Base-by-base conservation (phyloP, 1,140 invertebrate genomes). In the Leptinotarsa undecemlineata region DNA sequence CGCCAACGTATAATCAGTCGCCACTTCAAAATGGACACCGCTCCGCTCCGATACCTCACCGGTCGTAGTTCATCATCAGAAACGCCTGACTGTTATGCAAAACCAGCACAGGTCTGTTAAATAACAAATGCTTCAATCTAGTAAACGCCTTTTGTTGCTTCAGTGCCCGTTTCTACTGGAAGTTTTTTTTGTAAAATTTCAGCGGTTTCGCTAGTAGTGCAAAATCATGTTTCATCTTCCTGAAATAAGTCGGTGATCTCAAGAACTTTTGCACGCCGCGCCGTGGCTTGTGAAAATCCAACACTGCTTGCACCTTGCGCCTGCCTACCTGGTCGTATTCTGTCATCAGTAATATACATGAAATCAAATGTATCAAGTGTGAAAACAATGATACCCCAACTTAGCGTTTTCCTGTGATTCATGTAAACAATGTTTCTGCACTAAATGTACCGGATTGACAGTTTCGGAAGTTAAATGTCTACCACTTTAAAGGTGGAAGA, bases 1-100 rank as follows among this genome's bases (percentile, higher is more conserved):
- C 3, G 82, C 20, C 17, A 78, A 71, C 57, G 79, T 83, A 60
- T 81, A 82, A 67, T 83, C 80, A 0, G 82, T 82, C n/a, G 74
- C 68, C 15, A 83, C 71, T 4, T 17, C 73, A 70, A 82, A 80
- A 11, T 71, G 71, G 13, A 67, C 71, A 3, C n/a, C n/a, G n/a
- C n/a, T n/a, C n/a, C n/a, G n/a, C n/a, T n/a, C n/a, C n/a, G n/a
- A n/a, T n/a, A n/a, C n/a, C n/a, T n/a, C n/a, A n/a, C n/a, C n/a
- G 21, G 1, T 21, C 21, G 3, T 21, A 21, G 21, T 21, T 21
- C 21, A 21, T 21, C 21, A 21, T 21, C 21, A 2, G 21, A 21
- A 21, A 21, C 21, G 21, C 21, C 21, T 21, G 21, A 21, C 21
- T 21, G 21, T 21, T 21, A 21, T 21, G 21, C 21, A 21, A 21